Conservation (phyloP, 64 coral and sea anemone species). For the Trachythela sp. region DNA sequence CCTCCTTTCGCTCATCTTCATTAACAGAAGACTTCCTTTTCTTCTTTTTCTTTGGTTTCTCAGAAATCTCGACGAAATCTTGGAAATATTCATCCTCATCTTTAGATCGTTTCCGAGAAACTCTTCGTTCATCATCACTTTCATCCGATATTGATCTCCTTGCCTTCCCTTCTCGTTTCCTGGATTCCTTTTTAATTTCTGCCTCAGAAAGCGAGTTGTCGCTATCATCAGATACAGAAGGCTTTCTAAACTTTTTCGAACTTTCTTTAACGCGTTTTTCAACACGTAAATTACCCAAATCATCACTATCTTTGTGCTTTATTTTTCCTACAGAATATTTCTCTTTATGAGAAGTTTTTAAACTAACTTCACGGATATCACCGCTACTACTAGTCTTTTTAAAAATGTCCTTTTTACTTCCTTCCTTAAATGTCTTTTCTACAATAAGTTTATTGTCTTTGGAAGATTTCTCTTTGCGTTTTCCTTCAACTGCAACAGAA, state of each 20-base stretch:
- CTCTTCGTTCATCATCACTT: not conserved
- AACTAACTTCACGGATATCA: too few species aligned
- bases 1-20: not conserved
- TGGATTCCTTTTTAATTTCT: not conserved
- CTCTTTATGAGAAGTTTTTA: not conserved
- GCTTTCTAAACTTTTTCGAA: not conserved
- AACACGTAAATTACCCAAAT: not conserved
- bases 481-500: not conserved
- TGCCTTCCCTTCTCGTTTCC: not conserved
- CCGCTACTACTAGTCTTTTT: not conserved
- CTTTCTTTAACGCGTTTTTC: too few species aligned
- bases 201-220: not conserved
- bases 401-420: not conserved
- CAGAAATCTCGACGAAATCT: not conserved
- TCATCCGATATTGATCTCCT: not conserved
- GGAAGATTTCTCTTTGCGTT: not conserved
- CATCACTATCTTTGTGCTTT: not conserved
- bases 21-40: not conserved
- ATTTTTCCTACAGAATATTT: slow-evolving; percentile 9
- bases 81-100: not conserved
- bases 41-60: slow-evolving; percentile 2
- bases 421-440: not conserved
- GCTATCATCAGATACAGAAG: not conserved
- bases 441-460: not conserved
- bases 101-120: not conserved